phyloP scores from a whole-genome alignment of 2,113 vertebrate genomes.

The Prietella phreatophila region DNA sequence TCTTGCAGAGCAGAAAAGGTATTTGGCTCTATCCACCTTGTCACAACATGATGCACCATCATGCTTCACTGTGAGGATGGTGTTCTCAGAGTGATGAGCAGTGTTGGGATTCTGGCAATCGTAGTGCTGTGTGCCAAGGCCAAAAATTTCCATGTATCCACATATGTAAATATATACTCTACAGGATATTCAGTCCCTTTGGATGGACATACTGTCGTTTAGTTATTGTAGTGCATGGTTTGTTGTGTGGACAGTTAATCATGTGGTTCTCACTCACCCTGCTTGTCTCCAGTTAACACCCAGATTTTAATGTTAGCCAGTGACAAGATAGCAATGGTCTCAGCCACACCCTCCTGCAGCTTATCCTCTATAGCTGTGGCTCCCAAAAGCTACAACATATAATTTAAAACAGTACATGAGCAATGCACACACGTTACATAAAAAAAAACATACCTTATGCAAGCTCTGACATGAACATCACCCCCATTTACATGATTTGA shows the following conservation, averaged over 20 bases:
- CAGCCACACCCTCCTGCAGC: slow-evolving; percentile 88
- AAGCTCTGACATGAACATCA: background rate
- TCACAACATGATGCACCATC: background rate
- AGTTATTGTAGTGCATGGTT: background rate
- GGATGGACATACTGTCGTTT: background rate
- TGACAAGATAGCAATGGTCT: slow-evolving; percentile 88
- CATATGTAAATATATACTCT: background rate
- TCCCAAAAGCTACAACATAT: slow-evolving; percentile 77
- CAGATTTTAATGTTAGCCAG: slow-evolving; percentile 95
- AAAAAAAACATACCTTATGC: background rate
- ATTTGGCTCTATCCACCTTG: background rate
- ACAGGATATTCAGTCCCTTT: background rate
- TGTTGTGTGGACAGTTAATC: background rate
- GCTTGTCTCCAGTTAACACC: slow-evolving; percentile 95
- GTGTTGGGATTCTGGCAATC: background rate
- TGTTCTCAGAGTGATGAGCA: background rate
- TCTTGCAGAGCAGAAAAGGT: background rate
- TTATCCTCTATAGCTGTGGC: slow-evolving; percentile 94
- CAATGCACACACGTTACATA: background rate
- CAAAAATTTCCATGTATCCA: background rate
- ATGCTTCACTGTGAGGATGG: background rate
- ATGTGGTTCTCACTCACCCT: slow-evolving; percentile 72
- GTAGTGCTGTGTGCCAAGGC: background rate
- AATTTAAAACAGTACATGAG: background rate
- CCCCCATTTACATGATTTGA: background rate